Evolutionary conservation across 2,113 vertebrate species (phyloP), one percentile per base, ranked within the genome.

Genomic region (Pseudorasbora parva): DNA sequence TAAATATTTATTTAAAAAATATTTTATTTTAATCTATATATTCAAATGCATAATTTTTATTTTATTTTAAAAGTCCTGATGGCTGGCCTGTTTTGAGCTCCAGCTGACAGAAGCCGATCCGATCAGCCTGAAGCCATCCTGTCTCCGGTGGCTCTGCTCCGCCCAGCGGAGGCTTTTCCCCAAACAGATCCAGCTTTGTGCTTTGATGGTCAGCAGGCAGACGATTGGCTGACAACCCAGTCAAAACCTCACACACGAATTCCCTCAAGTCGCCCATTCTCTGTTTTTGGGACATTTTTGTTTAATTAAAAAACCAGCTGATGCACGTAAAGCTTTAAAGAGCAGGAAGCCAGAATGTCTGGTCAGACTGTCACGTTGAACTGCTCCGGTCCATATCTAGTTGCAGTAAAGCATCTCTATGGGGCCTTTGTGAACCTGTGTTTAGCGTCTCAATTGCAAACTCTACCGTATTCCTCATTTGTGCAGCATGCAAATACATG

Each of bases 61-160:
- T 10, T 11, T 11, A 10, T 45, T 23, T 11, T 64, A 8, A 45
- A 27, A 37, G 23, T 25, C 23, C 8, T 17, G 33, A 59, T 9
- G 1, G 12, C 59, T 49, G 56, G 1, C 27, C 25, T 64, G 1
- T 64, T 27, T 68, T 80, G 47, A 71, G 21, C 79, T 79, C 74
- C 68, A 82, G 74, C 68, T 87, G 75, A 85, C 51, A 11, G 54
- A 47, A 54, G 37, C 33, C 10, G 56, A 64, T n/a, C 41, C 30
- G 81, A 62, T n/a, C 57, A 4, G 45, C 84, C 82, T 71, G 4
- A n/a, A 85, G 83, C 71, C 51, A 73, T 90, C 87, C 86, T 76
- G 82, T 89, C 86, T 84, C 83, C 49, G 68, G 3, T 89, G 85
- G 84, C 87, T 89, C 87, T 82, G 78, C 85, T 86, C 82, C 47